Evolutionary conservation across 2,797 vertebrate species (phyloP).

Genomic region (Myiotriccus ornatus): DNA sequence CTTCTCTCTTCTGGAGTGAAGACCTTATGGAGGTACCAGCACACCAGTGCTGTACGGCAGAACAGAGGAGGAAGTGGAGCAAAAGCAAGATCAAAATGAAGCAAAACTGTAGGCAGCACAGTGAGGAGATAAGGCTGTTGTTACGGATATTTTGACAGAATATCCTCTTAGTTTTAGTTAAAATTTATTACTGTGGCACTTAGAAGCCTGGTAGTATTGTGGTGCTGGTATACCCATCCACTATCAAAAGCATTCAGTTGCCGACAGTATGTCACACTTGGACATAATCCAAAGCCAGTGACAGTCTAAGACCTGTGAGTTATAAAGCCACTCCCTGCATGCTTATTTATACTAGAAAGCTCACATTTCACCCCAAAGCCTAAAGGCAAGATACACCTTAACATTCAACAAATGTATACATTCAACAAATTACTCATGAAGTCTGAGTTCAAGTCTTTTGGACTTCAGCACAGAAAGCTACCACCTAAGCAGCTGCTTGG

Average conservation of each 20-base stretch:
- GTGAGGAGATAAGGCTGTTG: not conserved
- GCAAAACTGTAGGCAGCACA: not conserved
- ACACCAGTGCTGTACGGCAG: accelerated
- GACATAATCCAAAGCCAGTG: slow-evolving; percentile 22
- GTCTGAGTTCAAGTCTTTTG: not conserved
- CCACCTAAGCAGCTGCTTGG: not conserved
- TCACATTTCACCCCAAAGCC: slow-evolving; percentile 31
- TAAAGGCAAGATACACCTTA: slow-evolving; percentile 15
- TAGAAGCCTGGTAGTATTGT: not conserved
- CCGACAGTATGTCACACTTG: slow-evolving; percentile 19
- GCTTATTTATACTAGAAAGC: slow-evolving; percentile 22
- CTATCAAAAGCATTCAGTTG: not conserved
- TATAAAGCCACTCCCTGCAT: not conserved
- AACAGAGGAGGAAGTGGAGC: not conserved
- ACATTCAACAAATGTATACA: not conserved
- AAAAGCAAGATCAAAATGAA: not conserved
- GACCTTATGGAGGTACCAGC: not conserved
- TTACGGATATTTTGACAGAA: not conserved
- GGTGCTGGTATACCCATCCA: not conserved
- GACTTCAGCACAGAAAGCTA: not conserved
- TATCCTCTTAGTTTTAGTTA: not conserved
- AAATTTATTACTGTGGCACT: not conserved
- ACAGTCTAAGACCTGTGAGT: slow-evolving; percentile 6
- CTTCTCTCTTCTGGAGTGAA: not conserved
- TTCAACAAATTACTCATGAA: not conserved